These are phyloP conservation scores for Zhengitettix transpicula DNA, from an alignment of 2,888 invertebrate genomes.

Conservation along the genomic window DNA sequence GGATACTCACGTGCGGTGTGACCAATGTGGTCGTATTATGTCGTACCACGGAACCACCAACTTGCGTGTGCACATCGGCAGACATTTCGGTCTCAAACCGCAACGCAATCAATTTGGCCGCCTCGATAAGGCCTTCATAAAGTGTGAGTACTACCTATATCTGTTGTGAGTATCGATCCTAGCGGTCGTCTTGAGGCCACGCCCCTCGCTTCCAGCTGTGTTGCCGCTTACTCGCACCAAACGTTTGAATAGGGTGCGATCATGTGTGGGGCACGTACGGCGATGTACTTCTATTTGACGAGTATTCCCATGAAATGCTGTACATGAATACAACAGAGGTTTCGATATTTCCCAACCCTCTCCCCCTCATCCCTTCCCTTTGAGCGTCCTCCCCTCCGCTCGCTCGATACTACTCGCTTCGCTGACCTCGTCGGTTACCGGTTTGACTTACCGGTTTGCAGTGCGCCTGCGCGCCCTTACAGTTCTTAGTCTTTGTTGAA, in stretches of 20 bases:
- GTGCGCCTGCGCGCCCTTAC: not conserved
- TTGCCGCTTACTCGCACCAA: not conserved
- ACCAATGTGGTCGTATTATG: constrained; percentile 14
- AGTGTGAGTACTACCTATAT: constrained; percentile 2
- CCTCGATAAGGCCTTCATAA: constrained; percentile 7
- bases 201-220: not conserved
- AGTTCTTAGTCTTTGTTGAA: too few species aligned
- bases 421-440: not conserved
- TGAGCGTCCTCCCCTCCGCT: not conserved
- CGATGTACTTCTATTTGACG: too few species aligned
- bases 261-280: too few species aligned
- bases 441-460: not conserved
- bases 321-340: not conserved
- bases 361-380: not conserved
- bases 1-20: constrained; percentile 12
- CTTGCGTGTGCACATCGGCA: constrained; percentile 14
- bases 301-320: too few species aligned
- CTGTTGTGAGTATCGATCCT: not conserved
- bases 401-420: not conserved
- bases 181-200: not conserved
- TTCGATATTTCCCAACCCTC: not conserved
- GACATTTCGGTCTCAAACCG: constrained; percentile 14
- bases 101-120: constrained; percentile 7
- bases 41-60: constrained; percentile 15
- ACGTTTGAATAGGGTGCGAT: too few species aligned